Evolutionary conservation across 2,113 vertebrate species (phyloP).

Genomic region (cattle (Bos taurus)): ARS-UCD2.0 NC_037338.1:65435501-65436000

Average conservation of each 20-base stretch:
- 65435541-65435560: conserved; percentile 58
- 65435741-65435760: conserved; percentile 28
- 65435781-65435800: neutral
- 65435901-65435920: neutral
- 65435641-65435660: conserved; percentile 51
- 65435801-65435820: neutral
- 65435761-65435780: neutral
- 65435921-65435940: neutral
- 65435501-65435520: conserved; percentile 65
- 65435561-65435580: conserved; percentile 67
- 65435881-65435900: neutral
- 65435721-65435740: conserved; percentile 10
- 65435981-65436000: neutral
- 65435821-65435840: neutral
- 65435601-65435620: conserved; percentile 60
- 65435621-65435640: neutral
- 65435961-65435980: conserved; percentile 22
- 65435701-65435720: conserved; percentile 36
- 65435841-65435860: neutral
- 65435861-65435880: neutral
- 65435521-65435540: conserved; percentile 43
- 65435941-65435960: neutral
- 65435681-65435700: conserved; percentile 13
- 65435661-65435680: conserved; percentile 46
- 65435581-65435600: conserved; percentile 74